Percentiles rank a stretch among this genome's conserved stretches.
Evolutionary conservation across 2,113 vertebrate genomes (phyloP).

Genomic region (Saguinus imperator): DNA sequence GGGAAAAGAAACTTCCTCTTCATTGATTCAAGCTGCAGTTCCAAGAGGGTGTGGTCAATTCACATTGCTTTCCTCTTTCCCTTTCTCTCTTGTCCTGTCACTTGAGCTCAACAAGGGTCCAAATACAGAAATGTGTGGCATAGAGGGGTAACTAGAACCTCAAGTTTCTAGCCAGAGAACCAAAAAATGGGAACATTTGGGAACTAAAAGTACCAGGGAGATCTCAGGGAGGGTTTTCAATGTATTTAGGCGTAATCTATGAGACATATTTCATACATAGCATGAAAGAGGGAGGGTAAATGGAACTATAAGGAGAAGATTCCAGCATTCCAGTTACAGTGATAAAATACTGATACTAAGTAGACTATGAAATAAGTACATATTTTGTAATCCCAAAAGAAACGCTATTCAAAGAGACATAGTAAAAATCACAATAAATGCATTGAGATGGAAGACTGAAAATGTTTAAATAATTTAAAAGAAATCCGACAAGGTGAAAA

Average conservation of each 20-base stretch:
- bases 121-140: background rate
- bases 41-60: background rate
- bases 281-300: background rate
- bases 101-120: background rate
- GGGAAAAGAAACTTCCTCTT: background rate
- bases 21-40: background rate
- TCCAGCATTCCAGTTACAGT: background rate
- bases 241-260: background rate
- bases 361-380: background rate
- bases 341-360: background rate
- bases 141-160: background rate
- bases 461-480: background rate
- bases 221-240: background rate
- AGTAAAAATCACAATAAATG: background rate
- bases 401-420: background rate
- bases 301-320: background rate
- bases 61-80: background rate
- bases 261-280: background rate
- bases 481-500: background rate
- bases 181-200: background rate
- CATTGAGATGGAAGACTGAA: background rate
- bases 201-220: background rate
- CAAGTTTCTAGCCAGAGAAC: background rate
- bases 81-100: background rate
- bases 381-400: background rate